Conservation (phyloP, 2,113 vertebrate species). For the Thunnus maccoyii region DNA sequence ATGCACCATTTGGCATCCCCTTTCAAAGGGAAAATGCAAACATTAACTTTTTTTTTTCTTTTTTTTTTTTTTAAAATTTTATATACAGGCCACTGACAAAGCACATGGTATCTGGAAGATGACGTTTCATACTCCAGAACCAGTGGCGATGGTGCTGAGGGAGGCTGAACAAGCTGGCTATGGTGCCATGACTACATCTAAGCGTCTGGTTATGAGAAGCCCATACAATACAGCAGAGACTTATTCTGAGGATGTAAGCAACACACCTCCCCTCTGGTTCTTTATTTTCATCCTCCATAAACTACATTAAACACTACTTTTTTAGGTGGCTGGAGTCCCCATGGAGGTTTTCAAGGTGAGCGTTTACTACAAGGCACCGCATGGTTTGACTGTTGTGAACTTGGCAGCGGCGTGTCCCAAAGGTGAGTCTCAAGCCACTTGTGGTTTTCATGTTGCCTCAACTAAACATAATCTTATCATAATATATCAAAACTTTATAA, state of each 20-base stretch:
- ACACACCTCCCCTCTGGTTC: accelerated
- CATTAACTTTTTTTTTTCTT: neutral
- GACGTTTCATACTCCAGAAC: conserved; percentile 78
- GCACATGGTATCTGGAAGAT: conserved; percentile 80
- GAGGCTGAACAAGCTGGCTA: conserved; percentile 80
- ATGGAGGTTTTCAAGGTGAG: conserved; percentile 86
- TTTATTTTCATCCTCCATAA: neutral
- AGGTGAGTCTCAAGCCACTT: conserved; percentile 35
- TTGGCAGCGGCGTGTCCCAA: conserved; percentile 80
- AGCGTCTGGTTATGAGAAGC: conserved; percentile 78
- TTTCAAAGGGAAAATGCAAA: neutral
- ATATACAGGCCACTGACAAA: conserved; percentile 29
- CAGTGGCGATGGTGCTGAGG: conserved; percentile 69
- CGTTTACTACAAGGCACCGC: conserved; percentile 77
- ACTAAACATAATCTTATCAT: too few relatives aligned
- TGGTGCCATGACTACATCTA: conserved; percentile 54
- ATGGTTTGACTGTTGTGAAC: conserved; percentile 69
- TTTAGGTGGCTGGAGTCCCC: conserved; percentile 82
- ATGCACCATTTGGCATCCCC: neutral
- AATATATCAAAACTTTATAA: neutral
- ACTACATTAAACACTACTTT: neutral
- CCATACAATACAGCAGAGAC: conserved; percentile 78
- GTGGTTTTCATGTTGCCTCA: too few relatives aligned
- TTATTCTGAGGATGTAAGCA: conserved; percentile 78
- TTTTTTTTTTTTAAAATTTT: too few relatives aligned